These are phyloP conservation scores for Actinia equina DNA, from an alignment of 64 coral and sea anemone species.

Conservation along the genomic window DNA sequence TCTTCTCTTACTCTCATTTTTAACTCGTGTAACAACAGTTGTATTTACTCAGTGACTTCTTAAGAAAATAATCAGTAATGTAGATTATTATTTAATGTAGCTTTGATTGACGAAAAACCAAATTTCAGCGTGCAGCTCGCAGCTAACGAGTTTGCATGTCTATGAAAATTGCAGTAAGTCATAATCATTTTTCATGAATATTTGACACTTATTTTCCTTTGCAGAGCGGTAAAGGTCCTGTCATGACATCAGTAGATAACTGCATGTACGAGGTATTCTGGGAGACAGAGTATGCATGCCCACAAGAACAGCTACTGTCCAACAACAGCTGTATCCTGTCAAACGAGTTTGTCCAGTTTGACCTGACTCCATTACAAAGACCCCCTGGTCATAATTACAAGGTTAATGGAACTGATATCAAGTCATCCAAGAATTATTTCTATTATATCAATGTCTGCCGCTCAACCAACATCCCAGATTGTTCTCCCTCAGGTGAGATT, in stretches of 20 bases:
- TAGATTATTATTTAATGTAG: no score
- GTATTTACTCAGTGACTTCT: no score
- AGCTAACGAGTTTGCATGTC: no score
- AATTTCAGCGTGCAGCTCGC: no score
- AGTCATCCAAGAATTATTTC: slow-evolving; percentile 21
- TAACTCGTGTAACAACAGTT: no score
- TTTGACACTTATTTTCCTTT: slow-evolving; percentile 8
- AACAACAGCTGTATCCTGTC: slow-evolving; percentile 61
- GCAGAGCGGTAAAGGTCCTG: slow-evolving; percentile 79
- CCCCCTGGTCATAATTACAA: slow-evolving; percentile 22
- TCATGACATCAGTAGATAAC: slow-evolving; percentile 29
- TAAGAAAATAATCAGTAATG: no score
- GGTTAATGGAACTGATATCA: slow-evolving; percentile 23
- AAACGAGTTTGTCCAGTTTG: slow-evolving; percentile 79
- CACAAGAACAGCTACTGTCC: slow-evolving; percentile 44
- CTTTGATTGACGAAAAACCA: no score
- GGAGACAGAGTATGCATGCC: slow-evolving; percentile 86
- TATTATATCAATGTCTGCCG: slow-evolving; percentile 83
- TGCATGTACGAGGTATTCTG: slow-evolving; percentile 84
- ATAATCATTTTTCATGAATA: background rate
- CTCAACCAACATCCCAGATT: slow-evolving; percentile 37
- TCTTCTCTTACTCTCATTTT: no score
- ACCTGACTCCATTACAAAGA: slow-evolving; percentile 60
- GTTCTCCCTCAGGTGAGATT: background rate
- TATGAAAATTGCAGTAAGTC: background rate